These are phyloP conservation scores for Drosophila cardini DNA, from an alignment of 1,140 invertebrate species.

Conservation along the genomic window DNA sequence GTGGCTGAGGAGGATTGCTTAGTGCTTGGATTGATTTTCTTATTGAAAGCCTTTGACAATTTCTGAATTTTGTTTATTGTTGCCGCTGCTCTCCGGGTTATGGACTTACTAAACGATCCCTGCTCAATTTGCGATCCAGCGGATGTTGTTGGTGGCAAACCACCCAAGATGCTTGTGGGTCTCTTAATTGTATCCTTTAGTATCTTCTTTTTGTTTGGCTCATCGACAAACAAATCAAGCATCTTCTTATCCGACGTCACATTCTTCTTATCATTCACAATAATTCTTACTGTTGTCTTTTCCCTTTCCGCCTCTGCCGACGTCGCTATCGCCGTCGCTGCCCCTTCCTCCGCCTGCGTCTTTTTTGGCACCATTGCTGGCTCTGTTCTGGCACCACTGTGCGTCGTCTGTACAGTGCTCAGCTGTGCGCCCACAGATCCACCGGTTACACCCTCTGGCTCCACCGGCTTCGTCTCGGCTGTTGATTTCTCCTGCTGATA, in stretches of 20 bases:
- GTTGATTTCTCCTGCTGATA: background rate
- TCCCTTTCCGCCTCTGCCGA: background rate
- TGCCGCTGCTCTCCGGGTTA: constrained; percentile 30
- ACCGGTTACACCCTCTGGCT: background rate
- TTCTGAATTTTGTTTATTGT: constrained; percentile 44
- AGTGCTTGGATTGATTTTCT: constrained; percentile 14
- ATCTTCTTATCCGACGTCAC: background rate
- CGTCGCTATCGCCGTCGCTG: background rate
- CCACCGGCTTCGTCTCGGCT: background rate
- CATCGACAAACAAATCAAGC: background rate
- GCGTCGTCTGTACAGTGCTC: background rate
- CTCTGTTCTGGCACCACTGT: background rate
- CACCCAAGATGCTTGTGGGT: background rate
- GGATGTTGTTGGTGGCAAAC: background rate
- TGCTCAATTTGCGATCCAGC: background rate
- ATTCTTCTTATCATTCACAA: constrained; percentile 2
- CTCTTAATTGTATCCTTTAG: background rate
- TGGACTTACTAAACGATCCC: constrained; percentile 21
- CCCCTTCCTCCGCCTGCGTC: background rate
- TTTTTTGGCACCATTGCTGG: background rate
- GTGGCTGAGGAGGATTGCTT: background rate
- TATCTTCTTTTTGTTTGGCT: background rate
- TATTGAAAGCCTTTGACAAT: constrained; percentile 37
- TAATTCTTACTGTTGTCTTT: background rate
- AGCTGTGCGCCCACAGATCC: background rate